These are phyloP conservation scores for Pseudochaenichthys georgianus DNA, from an alignment of 2,797 vertebrate species.

Conservation along the genomic window DNA sequence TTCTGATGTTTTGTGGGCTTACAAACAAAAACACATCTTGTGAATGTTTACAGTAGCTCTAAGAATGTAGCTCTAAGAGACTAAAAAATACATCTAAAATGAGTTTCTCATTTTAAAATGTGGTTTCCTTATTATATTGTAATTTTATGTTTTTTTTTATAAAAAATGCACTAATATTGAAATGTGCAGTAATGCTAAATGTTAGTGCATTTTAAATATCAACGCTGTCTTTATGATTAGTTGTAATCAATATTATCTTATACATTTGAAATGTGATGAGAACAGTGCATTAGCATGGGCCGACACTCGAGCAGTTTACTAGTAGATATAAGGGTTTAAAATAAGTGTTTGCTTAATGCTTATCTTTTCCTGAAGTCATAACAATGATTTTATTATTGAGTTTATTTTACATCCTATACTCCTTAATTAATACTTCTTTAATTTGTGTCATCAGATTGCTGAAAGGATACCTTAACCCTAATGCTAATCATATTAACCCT, in stretches of 20 bases:
- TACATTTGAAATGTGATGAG: conserved; percentile 17
- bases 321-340: conserved; percentile 16
- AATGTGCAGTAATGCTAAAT: conserved; percentile 8
- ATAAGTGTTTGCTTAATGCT: conserved; percentile 4
- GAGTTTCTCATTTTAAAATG: conserved; percentile 1
- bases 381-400: not conserved
- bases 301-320: conserved; percentile 46
- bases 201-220: conserved; percentile 24
- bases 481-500: not conserved
- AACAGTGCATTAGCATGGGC: conserved; percentile 21
- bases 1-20: conserved; percentile 33
- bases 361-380: conserved; percentile 1
- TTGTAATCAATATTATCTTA: not conserved
- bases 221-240: not conserved
- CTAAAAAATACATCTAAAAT: conserved; percentile 16
- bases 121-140: conserved; percentile 13
- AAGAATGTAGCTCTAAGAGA: conserved; percentile 13
- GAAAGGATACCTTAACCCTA: not conserved
- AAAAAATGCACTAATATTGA: conserved; percentile 14
- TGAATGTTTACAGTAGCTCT: conserved; percentile 15
- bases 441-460: not conserved
- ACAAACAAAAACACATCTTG: conserved; percentile 1
- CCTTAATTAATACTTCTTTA: conserved; percentile 2
- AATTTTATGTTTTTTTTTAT: conserved; percentile 4
- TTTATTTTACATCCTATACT: not conserved